Evolutionary conservation across 1,140 invertebrate species (phyloP), one percentile per base, ranked within the genome.

Genomic region (Gryllus bimaculatus): DNA sequence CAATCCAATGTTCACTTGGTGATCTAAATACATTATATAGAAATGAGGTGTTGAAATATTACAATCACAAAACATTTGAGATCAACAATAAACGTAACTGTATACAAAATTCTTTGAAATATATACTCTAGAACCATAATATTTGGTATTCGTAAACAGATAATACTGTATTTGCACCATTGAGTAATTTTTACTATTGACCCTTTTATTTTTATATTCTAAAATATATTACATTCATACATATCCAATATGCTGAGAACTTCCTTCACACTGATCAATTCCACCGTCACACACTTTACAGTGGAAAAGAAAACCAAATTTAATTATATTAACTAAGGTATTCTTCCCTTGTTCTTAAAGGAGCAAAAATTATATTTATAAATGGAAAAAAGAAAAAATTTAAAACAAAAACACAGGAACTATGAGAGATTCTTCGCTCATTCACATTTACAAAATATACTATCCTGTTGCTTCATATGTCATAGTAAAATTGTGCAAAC

Each of bases 51-150:
- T 66, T 66, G 54, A 66, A 66, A 66, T 66, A 66, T 13, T 66
- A 66, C 54, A 66, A 66, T 66, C 54, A 66, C 54, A 66, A 66
- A 66, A 66, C 54, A 66, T 66, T 66, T 66, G 54, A 66, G 54
- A 66, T 66, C 54, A 66, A 66, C 18, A 66, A 66, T 10, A 13
- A 66, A 66, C 54, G 18, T 66, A 66, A 66, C 18, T 66, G 54
- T 66, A 66, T 66, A 66, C 54, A 66, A 66, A 66, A 66, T 66
- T 66, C 54, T 66, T 18, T 66, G 54, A 66, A 66, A 66, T 66
- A 66, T 66, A 66, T 66, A 66, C 18, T 66, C 10, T 66, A 66
- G 18, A 66, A 18, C 18, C 18, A 18, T 66, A 18, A 18, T 66
- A 66, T 66, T 66, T 66, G 54, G 54, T 66, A 66, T 39, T 39